These are phyloP conservation scores for Limenitis camilla DNA, from an alignment of 2,888 invertebrate genomes.

Conservation along the genomic window DNA sequence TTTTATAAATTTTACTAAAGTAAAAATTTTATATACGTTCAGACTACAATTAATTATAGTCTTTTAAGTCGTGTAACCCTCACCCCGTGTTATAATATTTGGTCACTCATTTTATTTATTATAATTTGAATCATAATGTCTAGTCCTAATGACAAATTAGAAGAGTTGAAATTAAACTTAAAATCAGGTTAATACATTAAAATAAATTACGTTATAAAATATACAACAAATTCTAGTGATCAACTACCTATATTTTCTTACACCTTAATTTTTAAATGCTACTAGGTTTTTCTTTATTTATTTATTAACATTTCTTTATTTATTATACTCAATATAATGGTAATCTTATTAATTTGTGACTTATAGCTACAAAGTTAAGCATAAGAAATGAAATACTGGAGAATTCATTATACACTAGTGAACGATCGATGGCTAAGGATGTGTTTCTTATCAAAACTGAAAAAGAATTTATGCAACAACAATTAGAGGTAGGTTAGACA, in stretches of 20 bases:
- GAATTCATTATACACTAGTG: constrained; percentile 36
- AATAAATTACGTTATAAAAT: too few species aligned
- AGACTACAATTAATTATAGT: too few species aligned
- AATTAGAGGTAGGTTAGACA: constrained; percentile 40
- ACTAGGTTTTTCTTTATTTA: too few species aligned
- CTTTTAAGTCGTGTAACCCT: too few species aligned
- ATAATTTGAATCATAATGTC: neutral
- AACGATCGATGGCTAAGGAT: constrained; percentile 40
- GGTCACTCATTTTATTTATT: too few species aligned
- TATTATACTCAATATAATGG: neutral
- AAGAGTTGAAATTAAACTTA: constrained; percentile 24
- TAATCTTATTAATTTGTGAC: neutral
- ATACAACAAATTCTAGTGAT: too few species aligned
- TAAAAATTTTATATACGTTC: too few species aligned
- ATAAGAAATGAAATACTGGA: constrained; percentile 36
- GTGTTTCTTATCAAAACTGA: constrained; percentile 36
- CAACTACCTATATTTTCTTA: constrained; percentile 1
- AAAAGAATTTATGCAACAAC: constrained; percentile 36
- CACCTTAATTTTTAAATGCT: constrained; percentile 12
- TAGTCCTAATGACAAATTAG: constrained; percentile 2
- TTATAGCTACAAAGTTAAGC: constrained; percentile 34
- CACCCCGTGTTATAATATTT: too few species aligned
- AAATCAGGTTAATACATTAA: constrained; percentile 24
- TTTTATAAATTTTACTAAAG: too few species aligned
- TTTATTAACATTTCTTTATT: too few species aligned